Evolutionary conservation across 1,140 invertebrate species (phyloP), one percentile per base, ranked within the genome.

Genomic region (Drosophila orosa): DNA sequence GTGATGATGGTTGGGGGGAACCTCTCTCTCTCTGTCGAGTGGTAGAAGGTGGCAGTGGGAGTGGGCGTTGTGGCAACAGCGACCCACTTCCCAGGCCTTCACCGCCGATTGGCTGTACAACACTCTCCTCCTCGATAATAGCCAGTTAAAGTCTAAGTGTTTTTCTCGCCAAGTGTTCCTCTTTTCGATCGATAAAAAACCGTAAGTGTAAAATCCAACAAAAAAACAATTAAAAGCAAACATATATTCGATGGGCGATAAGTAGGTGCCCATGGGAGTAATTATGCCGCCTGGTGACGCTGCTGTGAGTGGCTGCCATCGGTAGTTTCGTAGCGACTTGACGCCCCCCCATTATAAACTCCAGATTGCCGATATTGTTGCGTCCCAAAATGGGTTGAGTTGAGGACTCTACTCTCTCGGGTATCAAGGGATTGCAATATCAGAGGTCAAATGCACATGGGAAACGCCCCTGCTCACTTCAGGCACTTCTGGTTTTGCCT

Each of bases 11-110:
- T 19, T 25, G 29, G 48, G 35, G 29, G 42, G 8, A 7, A 13
- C 40, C 40, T 22, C 40, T 44, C 22, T 44, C 22, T 8, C 13
- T 6, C 5, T 37, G 7, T 29, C 29, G 22, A 59, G 61, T 63
- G 61, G 27, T 1, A 17, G 52, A 56, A 44, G 9, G 24, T 45
- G 22, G 25, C 35, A 13, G 8, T 42, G 58, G 40, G 50, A 22
- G 39, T 67, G 73, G 73, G 72, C 48, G 74, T 68, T 52, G 37
- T 59, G 29, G 45, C 47, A 48, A 29, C 47, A 12, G 6, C 74
- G 74, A 77, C 74, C 74, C 57, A 78, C 74, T 77, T 77, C 74
- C 74, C 74, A 77, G 74, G 63, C 73, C 61, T 55, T 61, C 48
- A 50, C 12, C 10, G 25, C 17, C 47, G 37, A 52, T 57, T 77